phyloP scores from a whole-genome alignment of 1,140 invertebrate genomes.

The Spodoptera frugiperda region DNA sequence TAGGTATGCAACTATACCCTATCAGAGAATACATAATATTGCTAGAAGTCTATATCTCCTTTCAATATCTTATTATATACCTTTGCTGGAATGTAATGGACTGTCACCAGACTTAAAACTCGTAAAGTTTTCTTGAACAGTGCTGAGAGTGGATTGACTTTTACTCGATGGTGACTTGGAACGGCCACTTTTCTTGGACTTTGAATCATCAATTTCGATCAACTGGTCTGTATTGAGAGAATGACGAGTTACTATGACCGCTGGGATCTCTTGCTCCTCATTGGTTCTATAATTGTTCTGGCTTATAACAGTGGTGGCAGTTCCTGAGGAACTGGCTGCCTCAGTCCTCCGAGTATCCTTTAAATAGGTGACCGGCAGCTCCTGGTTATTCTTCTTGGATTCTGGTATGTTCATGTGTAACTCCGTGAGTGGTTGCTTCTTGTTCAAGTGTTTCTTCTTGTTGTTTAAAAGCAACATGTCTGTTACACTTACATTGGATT shows the following conservation, averaged over 20 bases:
- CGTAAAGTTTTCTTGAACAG: slow-evolving; percentile 71
- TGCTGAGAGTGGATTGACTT: slow-evolving; percentile 74
- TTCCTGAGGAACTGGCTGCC: slow-evolving; percentile 66
- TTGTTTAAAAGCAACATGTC: slow-evolving; percentile 72
- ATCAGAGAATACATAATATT: slow-evolving; percentile 1
- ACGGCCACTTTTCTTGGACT: slow-evolving; percentile 48
- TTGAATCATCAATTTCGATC: slow-evolving; percentile 52
- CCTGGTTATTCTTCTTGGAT: slow-evolving; percentile 58
- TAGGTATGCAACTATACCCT: background rate
- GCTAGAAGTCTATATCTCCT: background rate
- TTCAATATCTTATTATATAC: slow-evolving; percentile 50
- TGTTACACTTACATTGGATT: slow-evolving; percentile 74
- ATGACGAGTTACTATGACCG: slow-evolving; percentile 61
- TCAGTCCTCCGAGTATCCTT: slow-evolving; percentile 66
- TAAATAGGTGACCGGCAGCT: slow-evolving; percentile 62
- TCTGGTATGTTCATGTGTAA: slow-evolving; percentile 69
- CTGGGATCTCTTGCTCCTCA: slow-evolving; percentile 60
- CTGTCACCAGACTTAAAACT: slow-evolving; percentile 76
- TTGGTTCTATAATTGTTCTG: slow-evolving; percentile 66
- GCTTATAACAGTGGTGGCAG: slow-evolving; percentile 72
- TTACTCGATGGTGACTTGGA: slow-evolving; percentile 76
- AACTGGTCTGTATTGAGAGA: slow-evolving; percentile 47
- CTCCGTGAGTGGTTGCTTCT: slow-evolving; percentile 71
- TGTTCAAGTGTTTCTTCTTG: slow-evolving; percentile 59
- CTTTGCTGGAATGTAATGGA: slow-evolving; percentile 65